Percentiles rank a stretch among this genome's conserved stretches.
Conservation (phyloP, 1,140 invertebrate genomes). For the Pogonomyrmex barbatus region DNA sequence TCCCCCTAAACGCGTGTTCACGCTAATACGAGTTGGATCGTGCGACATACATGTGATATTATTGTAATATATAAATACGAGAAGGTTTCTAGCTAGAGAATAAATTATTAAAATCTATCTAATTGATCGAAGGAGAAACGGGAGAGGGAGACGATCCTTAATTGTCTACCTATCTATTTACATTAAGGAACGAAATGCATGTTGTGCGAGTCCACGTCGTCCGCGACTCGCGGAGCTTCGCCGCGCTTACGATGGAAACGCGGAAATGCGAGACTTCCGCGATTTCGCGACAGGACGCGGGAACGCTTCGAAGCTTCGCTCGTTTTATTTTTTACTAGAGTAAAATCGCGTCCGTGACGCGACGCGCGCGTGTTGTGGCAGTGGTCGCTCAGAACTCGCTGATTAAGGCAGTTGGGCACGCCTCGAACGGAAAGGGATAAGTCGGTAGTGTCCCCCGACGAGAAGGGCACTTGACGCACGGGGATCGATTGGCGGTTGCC, state of each 20-base stretch:
- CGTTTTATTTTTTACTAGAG: constrained; percentile 48
- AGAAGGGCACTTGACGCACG: background rate
- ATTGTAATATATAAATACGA: constrained; percentile 56
- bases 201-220: constrained; percentile 6
- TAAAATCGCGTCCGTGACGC: constrained; percentile 54
- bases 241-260: background rate
- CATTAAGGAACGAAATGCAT: constrained; percentile 78
- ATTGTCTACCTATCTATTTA: constrained; percentile 83
- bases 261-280: background rate
- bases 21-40: constrained; percentile 58
- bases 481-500: background rate
- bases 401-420: constrained; percentile 80
- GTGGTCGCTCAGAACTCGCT: constrained; percentile 80
- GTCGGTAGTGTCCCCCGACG: constrained; percentile 19
- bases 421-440: constrained; percentile 63
- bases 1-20: constrained; percentile 34
- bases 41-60: constrained; percentile 47
- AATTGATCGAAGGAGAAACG: constrained; percentile 35
- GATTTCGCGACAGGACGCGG: background rate
- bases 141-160: constrained; percentile 29
- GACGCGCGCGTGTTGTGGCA: constrained; percentile 74
- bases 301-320: background rate
- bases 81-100: constrained; percentile 79
- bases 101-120: constrained; percentile 83
- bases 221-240: constrained; percentile 11